Evolutionary conservation across 2,888 invertebrate genomes (phyloP), one percentile per base, ranked within the genome.

Genomic region (Lasioglossum malachurum): DNA sequence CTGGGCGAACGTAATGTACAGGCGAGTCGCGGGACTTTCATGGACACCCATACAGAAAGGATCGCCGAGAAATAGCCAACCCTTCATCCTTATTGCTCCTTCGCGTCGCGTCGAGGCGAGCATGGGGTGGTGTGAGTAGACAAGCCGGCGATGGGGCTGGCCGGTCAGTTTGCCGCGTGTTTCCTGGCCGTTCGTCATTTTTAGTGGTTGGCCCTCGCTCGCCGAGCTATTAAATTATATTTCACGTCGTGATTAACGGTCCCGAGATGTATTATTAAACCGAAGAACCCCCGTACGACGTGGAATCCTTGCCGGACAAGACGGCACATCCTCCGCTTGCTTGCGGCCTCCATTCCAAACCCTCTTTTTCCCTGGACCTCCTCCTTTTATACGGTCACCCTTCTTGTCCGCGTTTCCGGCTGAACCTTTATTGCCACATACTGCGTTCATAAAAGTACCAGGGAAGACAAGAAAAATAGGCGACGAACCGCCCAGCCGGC

Each of bases 181-280:
- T 93, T 91, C 89, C 89, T 73, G 87, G 85, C 78, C 89, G 89
- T 93, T 89, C 89, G 90, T 92, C 92, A 93, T 91, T 91, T 92
- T 91, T 90, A 92, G 91, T 89, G 91, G 88, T 88, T 78, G 88
- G 78, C 73, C 84, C 86, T 89, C 83, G 91, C 80, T 90, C 87
- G 86, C 72, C 80, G 87, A 89, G 87, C 88, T 92, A 93, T 93
- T 92, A 91, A 93, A 93, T 93, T 92, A 92, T 93, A 92, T 92
- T 90, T 92, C 92, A 91, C 88, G 74, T 49, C 78, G 88, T 93
- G 93, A 93, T 93, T 93, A 93, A 93, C 92, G 91, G 87, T 80
- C 82, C 74, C 57, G 78, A 85, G 87, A 90, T 92, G 87, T 93
- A 91, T 93, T 93, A 93, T 92, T 92, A 93, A 91, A 91, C 89